phyloP scores from a whole-genome alignment of 2,888 invertebrate species.

The Eupithecia insigniata region DNA sequence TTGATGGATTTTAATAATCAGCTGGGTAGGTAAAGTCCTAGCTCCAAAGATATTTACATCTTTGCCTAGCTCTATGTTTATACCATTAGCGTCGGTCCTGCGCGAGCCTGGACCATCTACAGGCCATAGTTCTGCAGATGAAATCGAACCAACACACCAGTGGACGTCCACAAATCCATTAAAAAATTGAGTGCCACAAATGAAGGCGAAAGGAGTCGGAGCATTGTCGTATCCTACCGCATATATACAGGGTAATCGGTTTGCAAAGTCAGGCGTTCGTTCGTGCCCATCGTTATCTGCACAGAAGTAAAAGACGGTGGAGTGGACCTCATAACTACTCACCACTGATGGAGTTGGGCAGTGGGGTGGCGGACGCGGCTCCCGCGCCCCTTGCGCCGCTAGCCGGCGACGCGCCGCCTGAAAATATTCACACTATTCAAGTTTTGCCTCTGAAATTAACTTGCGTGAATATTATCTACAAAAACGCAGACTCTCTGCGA shows the following conservation, averaged over 20 bases:
- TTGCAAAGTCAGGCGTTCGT: not conserved
- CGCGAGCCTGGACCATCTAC: not conserved
- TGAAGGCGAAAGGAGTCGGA: no score
- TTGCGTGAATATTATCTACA: not conserved
- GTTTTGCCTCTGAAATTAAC: not conserved
- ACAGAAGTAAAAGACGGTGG: not conserved
- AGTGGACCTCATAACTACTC: not conserved
- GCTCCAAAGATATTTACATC: no score
- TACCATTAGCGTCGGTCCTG: not conserved
- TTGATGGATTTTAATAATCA: no score
- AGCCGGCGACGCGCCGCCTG: not conserved
- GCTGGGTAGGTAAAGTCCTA: no score
- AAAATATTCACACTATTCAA: not conserved
- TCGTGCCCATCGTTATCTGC: not conserved
- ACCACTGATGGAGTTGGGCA: conserved; percentile 3
- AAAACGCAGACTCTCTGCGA: not conserved
- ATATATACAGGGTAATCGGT: no score
- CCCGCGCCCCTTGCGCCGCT: not conserved
- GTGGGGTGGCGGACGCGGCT: not conserved
- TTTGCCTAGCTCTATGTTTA: not conserved
- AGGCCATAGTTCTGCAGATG: not conserved
- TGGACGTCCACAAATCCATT: not conserved
- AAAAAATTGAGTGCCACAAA: no score
- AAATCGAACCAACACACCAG: not conserved
- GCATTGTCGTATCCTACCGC: not conserved